Base-by-base conservation (phyloP, 2,888 invertebrate genomes). In the Catocala fraxini region DNA sequence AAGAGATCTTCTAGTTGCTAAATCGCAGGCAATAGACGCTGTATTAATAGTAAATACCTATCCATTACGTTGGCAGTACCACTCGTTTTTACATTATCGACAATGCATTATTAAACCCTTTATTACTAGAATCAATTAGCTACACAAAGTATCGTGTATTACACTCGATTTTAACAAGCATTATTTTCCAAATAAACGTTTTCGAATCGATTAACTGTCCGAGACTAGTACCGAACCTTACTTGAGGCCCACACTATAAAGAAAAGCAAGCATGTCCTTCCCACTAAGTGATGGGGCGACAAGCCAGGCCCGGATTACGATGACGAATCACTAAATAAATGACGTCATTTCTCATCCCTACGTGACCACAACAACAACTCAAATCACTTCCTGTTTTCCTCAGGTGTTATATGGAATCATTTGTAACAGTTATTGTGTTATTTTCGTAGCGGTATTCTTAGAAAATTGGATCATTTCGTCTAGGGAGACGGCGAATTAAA, bases 321-420 rank as follows among this genome's bases (percentile, higher is more conserved):
- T 86, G 90, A 91, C 83, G 79, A 82, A 90, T 88, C 79, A 82
- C 88, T 78, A 80, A 82, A 87, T 84, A 86, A 88, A 89, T 89
- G 76, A 83, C 81, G 73, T 70, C 78, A 84, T 87, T 82, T 89
- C 84, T 82, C 73, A 66, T 66, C 45, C 35, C 73, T 86, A 92
- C 92, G 92, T 92, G 92, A 88, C 88, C 80, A 53, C 60, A 69
- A 55, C 71, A 52, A 70, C 63, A 42, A 71, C 70, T 59, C 63
- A 68, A 79, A 80, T 79, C 73, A 72, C 73, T 74, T 75, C 73
- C 54, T 76, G 74, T 77, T 78, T 78, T 81, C 70, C 83, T 77
- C 89, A 91, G 89, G 89, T 90, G 89, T 77, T 69, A 63, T 66
- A 73, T 66, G 67, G 52, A 64, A 63, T 77, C 65, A 86, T 88